A percentile compares a stretch with the other conserved stretches of the same genome.
Conservation (phyloP, 1,140 invertebrate species). For the Diploscapter pachys region DNA sequence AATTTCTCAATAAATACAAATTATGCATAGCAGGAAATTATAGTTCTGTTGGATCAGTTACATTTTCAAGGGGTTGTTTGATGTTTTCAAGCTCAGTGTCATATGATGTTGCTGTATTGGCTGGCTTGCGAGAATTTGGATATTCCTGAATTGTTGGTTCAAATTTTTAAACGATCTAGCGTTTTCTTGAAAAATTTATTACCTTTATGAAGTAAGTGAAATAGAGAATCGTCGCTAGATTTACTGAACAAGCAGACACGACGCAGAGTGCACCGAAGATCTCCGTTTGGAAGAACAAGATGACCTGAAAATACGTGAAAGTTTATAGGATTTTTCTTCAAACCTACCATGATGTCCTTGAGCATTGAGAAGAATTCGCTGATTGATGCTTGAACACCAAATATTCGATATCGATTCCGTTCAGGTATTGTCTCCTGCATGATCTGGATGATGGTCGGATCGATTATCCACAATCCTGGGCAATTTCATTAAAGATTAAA, state of each 20-base stretch:
- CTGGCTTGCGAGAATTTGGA: no score
- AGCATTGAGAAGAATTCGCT: constrained; percentile 39
- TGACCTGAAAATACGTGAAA: constrained; percentile 22
- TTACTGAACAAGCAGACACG: constrained; percentile 34
- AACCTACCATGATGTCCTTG: constrained; percentile 43
- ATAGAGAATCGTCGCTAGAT: constrained; percentile 38
- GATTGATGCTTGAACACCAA: constrained; percentile 33
- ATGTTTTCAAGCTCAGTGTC: no score
- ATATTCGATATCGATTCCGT: constrained; percentile 31
- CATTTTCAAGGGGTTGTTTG: no score
- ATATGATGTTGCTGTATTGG: no score
- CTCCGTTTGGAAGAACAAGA: constrained; percentile 37
- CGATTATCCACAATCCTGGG: constrained; percentile 42
- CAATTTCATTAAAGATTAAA: neutral
- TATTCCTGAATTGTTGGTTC: no score
- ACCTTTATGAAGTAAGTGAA: constrained; percentile 36
- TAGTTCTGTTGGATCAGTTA: no score
- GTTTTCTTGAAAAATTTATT: neutral
- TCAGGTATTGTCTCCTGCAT: constrained; percentile 44
- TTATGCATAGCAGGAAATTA: no score
- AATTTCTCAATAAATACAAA: no score
- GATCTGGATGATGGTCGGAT: constrained; percentile 44
- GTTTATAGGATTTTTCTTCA: neutral
- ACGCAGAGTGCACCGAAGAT: constrained; percentile 43
- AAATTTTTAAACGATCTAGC: no score